Base-by-base conservation (phyloP, 2,113 vertebrate species). In the Oncorhynchus mykiss region DNA sequence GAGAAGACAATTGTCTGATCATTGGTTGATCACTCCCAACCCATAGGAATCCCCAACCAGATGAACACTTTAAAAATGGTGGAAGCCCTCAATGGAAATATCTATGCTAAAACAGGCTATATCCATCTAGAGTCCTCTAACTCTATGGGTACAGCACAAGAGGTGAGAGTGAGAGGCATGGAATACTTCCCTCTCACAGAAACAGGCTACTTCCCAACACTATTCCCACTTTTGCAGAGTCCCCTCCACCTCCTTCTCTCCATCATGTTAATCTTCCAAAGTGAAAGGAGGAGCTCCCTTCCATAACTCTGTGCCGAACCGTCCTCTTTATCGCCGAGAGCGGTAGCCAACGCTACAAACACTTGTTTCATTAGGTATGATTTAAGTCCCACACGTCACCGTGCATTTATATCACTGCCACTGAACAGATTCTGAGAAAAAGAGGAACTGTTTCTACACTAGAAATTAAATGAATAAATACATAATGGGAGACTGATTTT, bases 361-460 rank as follows among this genome's bases (percentile, higher is more conserved):
- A 29, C 8, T 77, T 20, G 60, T 77, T 77, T 77, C 31, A 77
- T 64, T 71, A 77, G 29, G 57, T 34, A 62, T 12, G 14, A 12
- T 70, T 24, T 59, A 62, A 64, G 57, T 49, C 34, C 1, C 54
- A 70, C n/a, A 62, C 60, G 59, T 60, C 75, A 49, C 67, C 20
- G 16, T 22, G n/a, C 59, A 60, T 60, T 22, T 60, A 60, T 60
- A 22, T 22, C 20, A 60, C 16, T n/a, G 6, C 12, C 18, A 20
- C 6, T 20, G n/a, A 39, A 71, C 24, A 66, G 11, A 66, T 27
- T 11, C 24, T 29, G 7, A 66, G 11, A 66, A n/a, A 66, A 25
- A 13, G 20, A 66, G 11, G 22, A 24, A 27, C 12, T 72, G 25
- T 25, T 60, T 22, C 59, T n/a, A 6, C 59, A 22, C 18, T 22